phyloP scores from a whole-genome alignment of 2,888 invertebrate species.

The Torymus auratus region DNA sequence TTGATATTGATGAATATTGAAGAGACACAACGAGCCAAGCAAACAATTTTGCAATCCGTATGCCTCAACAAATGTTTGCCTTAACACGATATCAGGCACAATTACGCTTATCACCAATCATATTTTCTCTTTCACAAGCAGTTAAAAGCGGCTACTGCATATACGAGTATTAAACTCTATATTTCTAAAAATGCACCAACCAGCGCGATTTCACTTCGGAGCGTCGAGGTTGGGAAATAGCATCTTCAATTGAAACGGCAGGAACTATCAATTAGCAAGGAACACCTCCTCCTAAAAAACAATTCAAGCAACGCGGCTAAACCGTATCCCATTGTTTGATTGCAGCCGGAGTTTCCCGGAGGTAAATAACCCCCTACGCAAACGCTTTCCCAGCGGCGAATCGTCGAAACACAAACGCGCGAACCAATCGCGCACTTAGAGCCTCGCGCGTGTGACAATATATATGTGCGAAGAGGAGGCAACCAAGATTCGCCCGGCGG shows the following conservation, averaged over 20 bases:
- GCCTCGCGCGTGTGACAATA: too few relatives aligned
- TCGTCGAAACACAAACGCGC: neutral
- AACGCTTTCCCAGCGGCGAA: slow-evolving; percentile 15
- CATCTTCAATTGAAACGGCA: neutral
- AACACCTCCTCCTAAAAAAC: slow-evolving; percentile 5
- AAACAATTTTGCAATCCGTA: too few relatives aligned
- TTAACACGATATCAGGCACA: too few relatives aligned
- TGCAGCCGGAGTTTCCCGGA: neutral
- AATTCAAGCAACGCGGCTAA: neutral
- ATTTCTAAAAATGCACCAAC: too few relatives aligned
- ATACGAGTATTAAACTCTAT: too few relatives aligned
- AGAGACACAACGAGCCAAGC: too few relatives aligned
- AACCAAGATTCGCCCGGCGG: slow-evolving; percentile 22
- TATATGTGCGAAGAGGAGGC: neutral
- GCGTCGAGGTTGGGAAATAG: neutral
- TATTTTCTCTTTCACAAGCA: too few relatives aligned
- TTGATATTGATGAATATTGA: too few relatives aligned
- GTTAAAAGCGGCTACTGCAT: too few relatives aligned
- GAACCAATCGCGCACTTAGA: neutral
- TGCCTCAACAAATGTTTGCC: too few relatives aligned
- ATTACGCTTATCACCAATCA: too few relatives aligned
- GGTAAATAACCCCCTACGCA: slow-evolving; percentile 12
- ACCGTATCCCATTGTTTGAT: slow-evolving; percentile 25
- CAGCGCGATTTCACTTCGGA: too few relatives aligned
- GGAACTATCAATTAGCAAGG: neutral